Percentiles rank a stretch among this genome's conserved stretches.
Conservation (phyloP, 2,113 vertebrate genomes). For the Mustelus asterias region DNA sequence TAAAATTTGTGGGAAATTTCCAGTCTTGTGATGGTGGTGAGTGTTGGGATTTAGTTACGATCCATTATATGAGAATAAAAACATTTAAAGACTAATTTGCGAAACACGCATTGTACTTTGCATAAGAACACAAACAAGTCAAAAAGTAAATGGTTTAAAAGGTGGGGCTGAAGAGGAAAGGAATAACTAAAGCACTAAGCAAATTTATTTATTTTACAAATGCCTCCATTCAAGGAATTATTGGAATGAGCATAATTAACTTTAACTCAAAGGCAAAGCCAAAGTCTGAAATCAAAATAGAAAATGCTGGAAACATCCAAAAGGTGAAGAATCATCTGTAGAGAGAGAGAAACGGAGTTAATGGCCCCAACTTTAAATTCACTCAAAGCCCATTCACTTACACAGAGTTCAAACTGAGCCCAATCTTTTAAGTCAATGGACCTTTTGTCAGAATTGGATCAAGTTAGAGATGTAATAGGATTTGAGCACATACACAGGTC, state of each 20-base stretch:
- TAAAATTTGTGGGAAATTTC: conserved; percentile 76
- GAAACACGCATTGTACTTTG: neutral
- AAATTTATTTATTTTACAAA: neutral
- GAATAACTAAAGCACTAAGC: neutral
- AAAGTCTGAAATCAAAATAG: neutral
- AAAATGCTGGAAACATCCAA: neutral
- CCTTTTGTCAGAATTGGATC: neutral
- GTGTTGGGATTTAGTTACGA: conserved; percentile 46
- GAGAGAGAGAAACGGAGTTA: neutral
- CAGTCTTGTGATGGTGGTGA: conserved; percentile 71
- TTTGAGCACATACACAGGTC: neutral
- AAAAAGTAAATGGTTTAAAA: neutral
- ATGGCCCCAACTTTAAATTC: neutral
- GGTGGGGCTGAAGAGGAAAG: neutral
- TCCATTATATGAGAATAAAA: neutral
- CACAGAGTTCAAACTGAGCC: neutral
- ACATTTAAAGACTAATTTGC: neutral
- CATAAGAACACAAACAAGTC: neutral
- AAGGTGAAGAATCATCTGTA: neutral
- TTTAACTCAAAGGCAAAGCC: neutral
- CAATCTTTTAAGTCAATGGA: neutral
- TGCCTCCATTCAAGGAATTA: neutral
- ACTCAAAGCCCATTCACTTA: neutral
- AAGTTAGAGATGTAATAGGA: neutral
- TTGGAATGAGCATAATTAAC: neutral